Evolutionary conservation across 2,888 invertebrate species (phyloP), one percentile per base, ranked within the genome.

Genomic region (Scotopteryx bipunctaria): DNA sequence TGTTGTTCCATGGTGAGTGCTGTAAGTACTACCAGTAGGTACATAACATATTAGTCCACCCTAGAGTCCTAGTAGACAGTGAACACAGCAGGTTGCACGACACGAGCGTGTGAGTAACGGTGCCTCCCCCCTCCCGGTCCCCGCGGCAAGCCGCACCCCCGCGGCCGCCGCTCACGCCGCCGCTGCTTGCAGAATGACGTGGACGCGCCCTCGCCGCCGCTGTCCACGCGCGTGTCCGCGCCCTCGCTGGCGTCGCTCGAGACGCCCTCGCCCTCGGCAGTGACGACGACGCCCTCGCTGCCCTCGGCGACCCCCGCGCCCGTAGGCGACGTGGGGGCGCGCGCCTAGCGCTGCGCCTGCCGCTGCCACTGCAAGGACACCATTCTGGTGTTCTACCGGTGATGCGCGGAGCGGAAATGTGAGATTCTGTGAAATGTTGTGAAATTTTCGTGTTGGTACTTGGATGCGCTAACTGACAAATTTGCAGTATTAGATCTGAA

Each of bases 171-270:
- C 49, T 55, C 50, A 57, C 60, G 54, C 52, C 57, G 60, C 55
- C 84, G 83, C 82, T 86, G 86, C 83, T 88, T 89, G 83, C 89
- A 89, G 89, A 89, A 89, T 89, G 89, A 90, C 72, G 87, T 88
- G 80, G 89, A 90, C 71, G 89, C 88, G 75, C 88, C 89, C 71
- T 80, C 88, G 71, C 88, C 88, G 80, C 67, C 79, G 61, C 70
- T 78, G 58, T 84, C 87, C 71, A 80, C 80, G 75, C 78, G 78
- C 57, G 62, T 70, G 60, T 81, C 84, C 44, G 61, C 71, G 71
- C 76, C 67, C 68, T 75, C 79, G 71, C 47, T 76, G 77, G 64
- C 69, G 64, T 76, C 73, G 71, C 65, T 70, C 68, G 74, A 71
- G 68, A n/a, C 69, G 60, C 57, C 41, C 56, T 46, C 63, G 41